Conservation (phyloP, 2,888 invertebrate species). For the Drosophila nr. medialis region DNA sequence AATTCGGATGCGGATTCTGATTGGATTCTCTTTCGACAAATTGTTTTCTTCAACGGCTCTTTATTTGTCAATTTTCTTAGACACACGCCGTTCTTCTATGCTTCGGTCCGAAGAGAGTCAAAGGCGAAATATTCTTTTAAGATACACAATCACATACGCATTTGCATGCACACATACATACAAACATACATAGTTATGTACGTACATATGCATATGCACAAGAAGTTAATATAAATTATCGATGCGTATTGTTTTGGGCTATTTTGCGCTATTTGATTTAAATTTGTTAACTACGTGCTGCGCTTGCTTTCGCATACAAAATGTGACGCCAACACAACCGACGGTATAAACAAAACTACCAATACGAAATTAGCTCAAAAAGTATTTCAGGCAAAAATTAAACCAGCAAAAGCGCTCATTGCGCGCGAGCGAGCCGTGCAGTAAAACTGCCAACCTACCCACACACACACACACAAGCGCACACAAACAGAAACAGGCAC, state of each 20-base stretch:
- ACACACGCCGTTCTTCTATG: slow-evolving; percentile 28
- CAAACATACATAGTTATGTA: slow-evolving; percentile 2
- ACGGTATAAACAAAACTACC: slow-evolving; percentile 84
- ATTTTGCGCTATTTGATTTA: slow-evolving; percentile 46
- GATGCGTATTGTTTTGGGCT: slow-evolving; percentile 34
- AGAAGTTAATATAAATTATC: slow-evolving; percentile 32
- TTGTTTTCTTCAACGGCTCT: slow-evolving; percentile 19
- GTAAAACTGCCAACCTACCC: slow-evolving; percentile 64
- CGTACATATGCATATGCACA: slow-evolving; percentile 6
- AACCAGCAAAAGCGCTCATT: slow-evolving; percentile 73
- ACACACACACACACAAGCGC: slow-evolving; percentile 26
- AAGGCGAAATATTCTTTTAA: slow-evolving; percentile 36
- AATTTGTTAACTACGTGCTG: slow-evolving; percentile 60
- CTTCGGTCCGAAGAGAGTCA: slow-evolving; percentile 37
- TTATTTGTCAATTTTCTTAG: slow-evolving; percentile 25
- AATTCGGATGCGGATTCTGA: slow-evolving; percentile 20
- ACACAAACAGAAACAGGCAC: slow-evolving; percentile 12
- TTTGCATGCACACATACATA: slow-evolving; percentile 8
- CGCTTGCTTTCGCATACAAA: slow-evolving; percentile 72
- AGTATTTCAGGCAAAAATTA: slow-evolving; percentile 82
- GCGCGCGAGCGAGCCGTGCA: slow-evolving; percentile 61
- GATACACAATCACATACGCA: slow-evolving; percentile 1
- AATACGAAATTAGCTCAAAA: slow-evolving; percentile 84
- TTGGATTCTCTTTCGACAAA: slow-evolving; percentile 28
- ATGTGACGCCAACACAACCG: slow-evolving; percentile 77